Evolutionary conservation across 1,140 invertebrate species (phyloP).

Genomic region (Pachypsylla venusta): DNA sequence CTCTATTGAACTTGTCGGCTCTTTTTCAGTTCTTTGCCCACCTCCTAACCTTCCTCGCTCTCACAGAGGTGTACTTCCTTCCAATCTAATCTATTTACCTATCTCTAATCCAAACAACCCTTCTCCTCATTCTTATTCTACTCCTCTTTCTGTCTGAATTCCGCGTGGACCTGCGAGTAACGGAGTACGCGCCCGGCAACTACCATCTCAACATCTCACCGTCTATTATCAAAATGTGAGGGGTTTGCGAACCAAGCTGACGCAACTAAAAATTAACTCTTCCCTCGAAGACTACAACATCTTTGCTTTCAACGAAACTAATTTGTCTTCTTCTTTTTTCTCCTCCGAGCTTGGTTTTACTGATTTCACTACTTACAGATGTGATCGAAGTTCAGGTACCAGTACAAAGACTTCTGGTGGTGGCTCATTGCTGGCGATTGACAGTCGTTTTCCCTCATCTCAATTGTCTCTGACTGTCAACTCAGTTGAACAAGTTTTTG

Average conservation of each 20-base stretch:
- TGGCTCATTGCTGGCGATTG: background rate
- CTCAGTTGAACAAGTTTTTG: background rate
- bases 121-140: background rate
- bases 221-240: constrained; percentile 1
- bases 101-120: background rate
- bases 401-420: background rate
- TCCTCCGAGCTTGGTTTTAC: background rate
- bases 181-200: too few relatives aligned
- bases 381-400: background rate
- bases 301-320: constrained; percentile 1
- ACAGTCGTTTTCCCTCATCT: background rate
- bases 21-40: too few relatives aligned
- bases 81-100: background rate
- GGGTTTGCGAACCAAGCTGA: background rate
- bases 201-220: too few relatives aligned
- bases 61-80: background rate
- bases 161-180: background rate
- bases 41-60: background rate
- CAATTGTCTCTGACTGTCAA: background rate
- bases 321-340: background rate
- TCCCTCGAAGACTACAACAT: background rate
- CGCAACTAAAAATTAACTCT: background rate
- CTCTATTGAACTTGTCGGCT: too few relatives aligned
- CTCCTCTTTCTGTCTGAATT: background rate
- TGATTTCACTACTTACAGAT: background rate